Percentiles rank a stretch among this genome's conserved stretches.
phyloP scores from a whole-genome alignment of 92 coral and sea anemone genomes.

The Zoanthus solanderi region DNA sequence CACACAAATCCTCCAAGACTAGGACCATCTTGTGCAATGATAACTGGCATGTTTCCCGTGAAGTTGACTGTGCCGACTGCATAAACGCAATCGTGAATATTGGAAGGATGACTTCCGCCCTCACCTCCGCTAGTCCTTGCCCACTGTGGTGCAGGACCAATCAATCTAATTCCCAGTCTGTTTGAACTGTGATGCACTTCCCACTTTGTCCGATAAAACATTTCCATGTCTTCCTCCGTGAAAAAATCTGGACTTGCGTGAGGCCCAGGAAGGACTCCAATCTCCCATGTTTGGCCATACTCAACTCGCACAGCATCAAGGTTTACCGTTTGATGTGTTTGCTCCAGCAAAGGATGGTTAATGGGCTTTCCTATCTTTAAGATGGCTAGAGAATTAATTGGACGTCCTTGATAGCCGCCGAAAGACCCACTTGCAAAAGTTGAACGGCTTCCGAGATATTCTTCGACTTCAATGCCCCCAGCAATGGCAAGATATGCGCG shows the following conservation, averaged over 20 bases:
- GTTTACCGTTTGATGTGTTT: background rate
- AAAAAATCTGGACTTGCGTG: conserved; percentile 75
- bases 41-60: conserved; percentile 79
- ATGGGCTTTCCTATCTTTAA: conserved; percentile 44
- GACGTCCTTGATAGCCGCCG: conserved; percentile 72
- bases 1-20: conserved; percentile 81
- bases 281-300: conserved; percentile 61
- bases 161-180: conserved; percentile 71
- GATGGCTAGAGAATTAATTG: conserved; percentile 56
- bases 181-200: conserved; percentile 73
- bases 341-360: background rate
- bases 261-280: conserved; percentile 78
- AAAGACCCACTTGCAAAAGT: conserved; percentile 66
- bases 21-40: conserved; percentile 76
- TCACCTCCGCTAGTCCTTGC: conserved; percentile 71
- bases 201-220: conserved; percentile 74
- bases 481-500: conserved; percentile 62
- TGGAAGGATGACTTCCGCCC: conserved; percentile 82
- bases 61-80: conserved; percentile 73
- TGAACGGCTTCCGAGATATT: conserved; percentile 71
- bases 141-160: conserved; percentile 72
- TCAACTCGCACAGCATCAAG: conserved; percentile 14
- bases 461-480: conserved; percentile 69
- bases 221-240: conserved; percentile 64
- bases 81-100: conserved; percentile 76